A percentile compares a stretch with the other conserved stretches of the same genome.
Conservation (phyloP, 2,888 invertebrate genomes). For the Drosophila dives region DNA sequence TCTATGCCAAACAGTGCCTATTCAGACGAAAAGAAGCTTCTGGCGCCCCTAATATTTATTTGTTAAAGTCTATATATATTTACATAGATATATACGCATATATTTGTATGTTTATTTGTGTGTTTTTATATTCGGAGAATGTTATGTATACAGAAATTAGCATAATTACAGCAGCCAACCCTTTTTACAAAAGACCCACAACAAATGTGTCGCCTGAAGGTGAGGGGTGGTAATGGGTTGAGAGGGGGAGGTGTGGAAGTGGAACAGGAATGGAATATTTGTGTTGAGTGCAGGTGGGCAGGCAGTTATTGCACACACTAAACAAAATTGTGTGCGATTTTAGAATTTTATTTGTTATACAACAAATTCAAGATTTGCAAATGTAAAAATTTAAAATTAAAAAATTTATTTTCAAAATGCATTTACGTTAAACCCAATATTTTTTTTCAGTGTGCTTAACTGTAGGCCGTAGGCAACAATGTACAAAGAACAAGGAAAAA, state of each 20-base stretch:
- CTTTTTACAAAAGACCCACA: slow-evolving; percentile 35
- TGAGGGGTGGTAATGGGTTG: not conserved
- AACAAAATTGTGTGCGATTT: not conserved
- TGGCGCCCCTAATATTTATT: slow-evolving; percentile 19
- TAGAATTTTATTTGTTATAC: not conserved
- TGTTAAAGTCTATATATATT: not conserved
- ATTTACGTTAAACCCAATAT: not conserved
- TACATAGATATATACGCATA: not conserved
- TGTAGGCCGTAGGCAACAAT: slow-evolving; percentile 25
- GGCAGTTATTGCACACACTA: slow-evolving; percentile 3
- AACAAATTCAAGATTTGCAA: not conserved
- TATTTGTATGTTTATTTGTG: slow-evolving; percentile 27
- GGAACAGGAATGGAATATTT: not conserved
- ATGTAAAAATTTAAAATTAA: not conserved
- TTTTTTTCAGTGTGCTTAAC: slow-evolving; percentile 6
- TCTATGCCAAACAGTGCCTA: slow-evolving; percentile 12
- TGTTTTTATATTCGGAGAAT: slow-evolving; percentile 42
- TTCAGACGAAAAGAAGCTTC: slow-evolving; percentile 9
- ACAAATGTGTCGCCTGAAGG: not conserved
- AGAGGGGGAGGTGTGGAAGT: not conserved
- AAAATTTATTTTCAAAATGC: too few relatives aligned
- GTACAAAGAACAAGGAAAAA: not conserved
- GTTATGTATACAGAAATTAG: slow-evolving; percentile 65
- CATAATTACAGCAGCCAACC: slow-evolving; percentile 70
- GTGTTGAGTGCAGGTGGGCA: slow-evolving; percentile 23